phyloP scores from a whole-genome alignment of 2,797 vertebrate genomes.

The Chrysocyon brachyurus region DNA sequence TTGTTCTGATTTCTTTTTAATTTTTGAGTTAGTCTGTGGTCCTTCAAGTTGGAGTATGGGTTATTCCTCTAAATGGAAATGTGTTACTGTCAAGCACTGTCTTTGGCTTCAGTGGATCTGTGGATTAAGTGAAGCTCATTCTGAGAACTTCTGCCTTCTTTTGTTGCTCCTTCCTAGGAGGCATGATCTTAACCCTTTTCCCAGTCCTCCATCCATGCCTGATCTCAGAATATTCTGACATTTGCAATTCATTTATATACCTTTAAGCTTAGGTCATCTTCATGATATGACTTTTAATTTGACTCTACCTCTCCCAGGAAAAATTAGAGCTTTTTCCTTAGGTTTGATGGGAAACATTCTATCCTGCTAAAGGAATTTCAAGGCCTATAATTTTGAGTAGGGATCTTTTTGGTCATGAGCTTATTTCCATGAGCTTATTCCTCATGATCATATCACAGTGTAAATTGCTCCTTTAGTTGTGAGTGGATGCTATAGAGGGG shows the following conservation, averaged over 20 bases:
- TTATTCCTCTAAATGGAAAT: neutral
- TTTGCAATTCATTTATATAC: neutral
- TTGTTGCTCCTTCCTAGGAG: neutral
- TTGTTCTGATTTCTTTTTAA: neutral
- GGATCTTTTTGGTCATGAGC: neutral
- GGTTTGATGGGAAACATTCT: neutral
- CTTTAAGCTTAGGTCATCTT: neutral
- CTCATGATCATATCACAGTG: neutral
- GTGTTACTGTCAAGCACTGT: neutral
- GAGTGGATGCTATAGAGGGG: neutral
- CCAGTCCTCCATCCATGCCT: neutral
- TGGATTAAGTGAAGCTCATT: neutral
- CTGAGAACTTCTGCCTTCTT: too few species aligned
- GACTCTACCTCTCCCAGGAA: neutral
- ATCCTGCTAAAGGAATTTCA: neutral
- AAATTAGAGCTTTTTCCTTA: neutral
- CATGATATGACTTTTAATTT: neutral
- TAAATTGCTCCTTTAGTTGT: neutral
- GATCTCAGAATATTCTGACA: neutral
- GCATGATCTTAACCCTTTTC: neutral
- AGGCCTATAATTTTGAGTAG: neutral
- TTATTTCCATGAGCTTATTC: neutral
- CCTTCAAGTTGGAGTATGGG: neutral
- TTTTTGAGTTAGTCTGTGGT: neutral
- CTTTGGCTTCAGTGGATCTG: neutral